Evolutionary conservation across 2,888 invertebrate species (phyloP).

Genomic region (Caenorhabditis wallacei): DNA sequence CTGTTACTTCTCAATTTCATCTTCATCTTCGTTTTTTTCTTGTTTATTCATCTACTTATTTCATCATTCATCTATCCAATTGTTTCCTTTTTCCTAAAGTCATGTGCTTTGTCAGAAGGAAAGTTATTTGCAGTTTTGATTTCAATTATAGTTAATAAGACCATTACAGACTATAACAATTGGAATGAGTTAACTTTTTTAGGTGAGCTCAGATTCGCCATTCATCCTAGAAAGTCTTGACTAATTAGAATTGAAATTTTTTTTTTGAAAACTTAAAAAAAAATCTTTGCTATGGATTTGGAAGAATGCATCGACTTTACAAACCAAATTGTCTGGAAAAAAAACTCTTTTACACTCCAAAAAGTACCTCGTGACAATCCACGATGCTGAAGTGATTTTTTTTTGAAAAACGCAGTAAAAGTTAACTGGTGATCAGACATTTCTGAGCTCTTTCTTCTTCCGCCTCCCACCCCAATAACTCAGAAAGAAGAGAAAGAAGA

Average conservation of each 20-base stretch:
- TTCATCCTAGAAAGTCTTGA: too few relatives aligned
- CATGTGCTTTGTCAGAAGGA: constrained; percentile 1
- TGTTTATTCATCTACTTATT: constrained; percentile 58
- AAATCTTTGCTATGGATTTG: too few relatives aligned
- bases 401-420: constrained; percentile 8
- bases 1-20: constrained; percentile 49
- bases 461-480: constrained; percentile 32
- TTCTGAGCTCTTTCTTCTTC: constrained; percentile 2
- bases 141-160: too few relatives aligned
- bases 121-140: too few relatives aligned
- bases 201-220: too few relatives aligned
- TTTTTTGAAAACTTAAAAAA: too few relatives aligned
- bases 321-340: too few relatives aligned
- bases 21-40: constrained; percentile 32
- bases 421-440: constrained; percentile 28
- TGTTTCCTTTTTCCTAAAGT: constrained; percentile 15
- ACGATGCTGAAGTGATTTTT: background rate
- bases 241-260: too few relatives aligned
- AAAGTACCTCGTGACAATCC: background rate
- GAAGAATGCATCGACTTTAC: too few relatives aligned
- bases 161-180: too few relatives aligned
- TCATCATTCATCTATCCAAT: constrained; percentile 23
- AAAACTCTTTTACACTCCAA: too few relatives aligned
- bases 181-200: too few relatives aligned
- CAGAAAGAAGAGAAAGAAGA: constrained; percentile 7